Conservation (phyloP, 1,140 invertebrate genomes). For the Philotrypesis tridentata region DNA sequence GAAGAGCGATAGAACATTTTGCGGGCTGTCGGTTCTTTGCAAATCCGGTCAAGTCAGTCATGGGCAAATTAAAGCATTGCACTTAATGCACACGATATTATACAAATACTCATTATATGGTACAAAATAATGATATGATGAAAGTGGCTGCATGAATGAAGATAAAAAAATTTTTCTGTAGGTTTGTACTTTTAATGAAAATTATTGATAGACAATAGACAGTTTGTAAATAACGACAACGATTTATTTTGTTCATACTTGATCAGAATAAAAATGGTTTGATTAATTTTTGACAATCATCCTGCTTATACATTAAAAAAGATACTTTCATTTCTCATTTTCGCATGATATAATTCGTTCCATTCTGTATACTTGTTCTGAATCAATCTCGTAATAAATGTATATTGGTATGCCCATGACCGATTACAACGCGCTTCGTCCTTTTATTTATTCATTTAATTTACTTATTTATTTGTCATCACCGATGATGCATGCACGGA, state of each 20-base stretch:
- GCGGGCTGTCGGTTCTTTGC: background rate
- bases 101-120: background rate
- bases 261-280: background rate
- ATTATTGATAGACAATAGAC: background rate
- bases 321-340: background rate
- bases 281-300: background rate
- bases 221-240: background rate
- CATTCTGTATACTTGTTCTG: too few relatives aligned
- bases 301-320: background rate
- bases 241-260: background rate
- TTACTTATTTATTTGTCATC: constrained; percentile 40
- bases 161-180: too few relatives aligned
- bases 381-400: background rate
- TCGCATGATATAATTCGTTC: background rate
- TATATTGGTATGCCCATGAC: constrained; percentile 3
- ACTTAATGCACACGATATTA: background rate
- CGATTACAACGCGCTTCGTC: constrained; percentile 16
- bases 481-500: constrained; percentile 50
- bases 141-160: background rate
- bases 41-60: constrained; percentile 1
- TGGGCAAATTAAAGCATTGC: background rate
- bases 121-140: background rate
- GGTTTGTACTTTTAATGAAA: background rate
- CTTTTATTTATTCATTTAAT: constrained; percentile 28
- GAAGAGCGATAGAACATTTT: constrained; percentile 1